phyloP scores from a whole-genome alignment of 2,113 vertebrate species.

The Centropus bengalensis region DNA sequence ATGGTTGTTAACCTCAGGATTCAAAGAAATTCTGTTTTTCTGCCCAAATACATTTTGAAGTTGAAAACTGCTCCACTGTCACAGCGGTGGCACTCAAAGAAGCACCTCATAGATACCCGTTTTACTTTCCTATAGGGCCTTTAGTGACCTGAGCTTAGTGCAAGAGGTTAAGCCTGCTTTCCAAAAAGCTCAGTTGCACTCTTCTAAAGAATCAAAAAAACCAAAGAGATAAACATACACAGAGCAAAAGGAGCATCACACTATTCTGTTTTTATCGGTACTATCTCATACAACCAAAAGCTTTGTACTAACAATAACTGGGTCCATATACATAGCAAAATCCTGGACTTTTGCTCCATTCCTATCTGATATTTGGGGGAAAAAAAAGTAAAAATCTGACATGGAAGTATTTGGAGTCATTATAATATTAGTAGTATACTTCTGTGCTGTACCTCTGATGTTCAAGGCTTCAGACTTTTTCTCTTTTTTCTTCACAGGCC shows the following conservation, averaged over 20 bases:
- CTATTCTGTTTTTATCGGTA: background rate
- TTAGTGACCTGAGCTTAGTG: background rate
- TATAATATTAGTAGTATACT: background rate
- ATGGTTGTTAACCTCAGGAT: background rate
- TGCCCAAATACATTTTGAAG: background rate
- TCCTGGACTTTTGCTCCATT: background rate
- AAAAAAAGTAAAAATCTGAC: background rate
- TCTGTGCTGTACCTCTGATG: constrained; percentile 80
- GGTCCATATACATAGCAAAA: background rate
- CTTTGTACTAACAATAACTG: background rate
- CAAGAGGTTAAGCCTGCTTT: background rate
- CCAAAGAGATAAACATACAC: background rate
- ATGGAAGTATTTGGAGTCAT: background rate
- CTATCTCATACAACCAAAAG: background rate
- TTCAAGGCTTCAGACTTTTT: constrained; percentile 82
- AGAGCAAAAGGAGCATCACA: background rate
- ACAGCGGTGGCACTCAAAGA: background rate
- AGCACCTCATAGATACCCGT: background rate
- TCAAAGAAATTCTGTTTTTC: background rate
- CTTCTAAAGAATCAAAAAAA: background rate
- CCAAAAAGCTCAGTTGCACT: background rate
- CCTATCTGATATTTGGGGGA: background rate
- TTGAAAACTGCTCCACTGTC: background rate
- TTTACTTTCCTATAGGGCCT: background rate
- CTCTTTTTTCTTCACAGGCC: constrained; percentile 58